These are phyloP conservation scores for Aphyosemion australe DNA, from an alignment of 2,113 vertebrate genomes.

Conservation along the genomic window DNA sequence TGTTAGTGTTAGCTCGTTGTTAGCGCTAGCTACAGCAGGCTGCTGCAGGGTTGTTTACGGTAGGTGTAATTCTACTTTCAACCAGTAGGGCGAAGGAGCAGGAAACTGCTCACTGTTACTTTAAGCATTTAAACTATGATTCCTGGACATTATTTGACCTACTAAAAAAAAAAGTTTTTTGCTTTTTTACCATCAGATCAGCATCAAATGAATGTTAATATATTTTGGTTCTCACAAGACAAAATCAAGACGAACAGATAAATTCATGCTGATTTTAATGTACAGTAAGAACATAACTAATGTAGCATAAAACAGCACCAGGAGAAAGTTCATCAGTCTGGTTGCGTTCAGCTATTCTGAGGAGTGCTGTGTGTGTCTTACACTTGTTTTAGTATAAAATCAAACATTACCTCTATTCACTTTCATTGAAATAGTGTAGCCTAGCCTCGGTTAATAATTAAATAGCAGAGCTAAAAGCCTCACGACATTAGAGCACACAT, in stretches of 20 bases:
- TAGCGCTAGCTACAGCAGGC: too few species aligned
- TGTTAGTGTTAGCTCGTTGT: too few species aligned
- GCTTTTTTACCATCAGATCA: too few species aligned
- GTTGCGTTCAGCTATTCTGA: slow-evolving; percentile 19
- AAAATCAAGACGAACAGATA: neutral
- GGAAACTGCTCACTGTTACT: too few species aligned
- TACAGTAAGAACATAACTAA: slow-evolving; percentile 27
- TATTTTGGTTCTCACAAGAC: too few species aligned
- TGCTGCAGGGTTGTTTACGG: too few species aligned
- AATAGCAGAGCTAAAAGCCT: slow-evolving; percentile 49
- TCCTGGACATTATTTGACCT: too few species aligned
- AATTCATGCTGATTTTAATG: slow-evolving; percentile 38
- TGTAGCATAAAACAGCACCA: slow-evolving; percentile 47
- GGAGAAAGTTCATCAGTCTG: slow-evolving; percentile 15
- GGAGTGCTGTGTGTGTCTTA: slow-evolving; percentile 9
- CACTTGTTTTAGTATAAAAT: slow-evolving; percentile 35
- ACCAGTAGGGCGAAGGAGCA: too few species aligned
- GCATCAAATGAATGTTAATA: too few species aligned
- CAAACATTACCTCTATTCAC: slow-evolving; percentile 22
- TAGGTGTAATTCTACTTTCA: too few species aligned
- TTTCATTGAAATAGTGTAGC: slow-evolving; percentile 35
- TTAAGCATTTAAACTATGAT: too few species aligned
- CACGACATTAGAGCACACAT: slow-evolving; percentile 51
- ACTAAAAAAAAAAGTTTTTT: too few species aligned
- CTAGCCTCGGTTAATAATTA: slow-evolving; percentile 58